Evolutionary conservation across 2,888 invertebrate genomes (phyloP).

Genomic region (Drosophila koepferae): DNA sequence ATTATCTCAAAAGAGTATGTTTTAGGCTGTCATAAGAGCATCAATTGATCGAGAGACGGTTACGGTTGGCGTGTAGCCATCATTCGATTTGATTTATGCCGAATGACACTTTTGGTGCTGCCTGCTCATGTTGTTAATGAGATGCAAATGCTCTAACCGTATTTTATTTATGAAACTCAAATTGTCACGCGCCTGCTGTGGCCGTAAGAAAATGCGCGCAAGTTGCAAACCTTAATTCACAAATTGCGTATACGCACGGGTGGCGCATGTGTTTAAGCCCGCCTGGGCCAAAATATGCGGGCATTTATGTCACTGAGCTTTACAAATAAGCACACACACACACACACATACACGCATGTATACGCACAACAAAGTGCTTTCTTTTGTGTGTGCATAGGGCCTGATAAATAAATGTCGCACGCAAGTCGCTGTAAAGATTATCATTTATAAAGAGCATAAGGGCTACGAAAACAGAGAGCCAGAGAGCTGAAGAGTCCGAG

Average conservation of each 20-base stretch:
- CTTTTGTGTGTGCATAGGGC: slow-evolving; percentile 12
- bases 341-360: not conserved
- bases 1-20: not conserved
- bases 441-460: slow-evolving; percentile 67
- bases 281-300: slow-evolving; percentile 19
- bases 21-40: not conserved
- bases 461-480: slow-evolving; percentile 31
- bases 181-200: slow-evolving; percentile 35
- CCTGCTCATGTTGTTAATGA: slow-evolving; percentile 27
- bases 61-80: not conserved
- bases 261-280: slow-evolving; percentile 15
- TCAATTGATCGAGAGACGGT: not conserved
- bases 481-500: not conserved
- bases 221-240: slow-evolving; percentile 45
- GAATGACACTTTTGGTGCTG: not conserved
- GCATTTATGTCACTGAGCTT: slow-evolving; percentile 44
- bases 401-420: slow-evolving; percentile 68
- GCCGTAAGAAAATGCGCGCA: slow-evolving; percentile 18
- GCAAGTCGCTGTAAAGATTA: slow-evolving; percentile 56
- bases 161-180: slow-evolving; percentile 20
- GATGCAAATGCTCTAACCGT: slow-evolving; percentile 31
- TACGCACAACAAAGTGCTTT: not conserved
- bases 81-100: slow-evolving; percentile 18
- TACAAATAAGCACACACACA: not conserved
- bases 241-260: slow-evolving; percentile 62